These are phyloP conservation scores for Noctilio leporinus DNA, from an alignment of 2,113 vertebrate species.

Conservation along the genomic window DNA sequence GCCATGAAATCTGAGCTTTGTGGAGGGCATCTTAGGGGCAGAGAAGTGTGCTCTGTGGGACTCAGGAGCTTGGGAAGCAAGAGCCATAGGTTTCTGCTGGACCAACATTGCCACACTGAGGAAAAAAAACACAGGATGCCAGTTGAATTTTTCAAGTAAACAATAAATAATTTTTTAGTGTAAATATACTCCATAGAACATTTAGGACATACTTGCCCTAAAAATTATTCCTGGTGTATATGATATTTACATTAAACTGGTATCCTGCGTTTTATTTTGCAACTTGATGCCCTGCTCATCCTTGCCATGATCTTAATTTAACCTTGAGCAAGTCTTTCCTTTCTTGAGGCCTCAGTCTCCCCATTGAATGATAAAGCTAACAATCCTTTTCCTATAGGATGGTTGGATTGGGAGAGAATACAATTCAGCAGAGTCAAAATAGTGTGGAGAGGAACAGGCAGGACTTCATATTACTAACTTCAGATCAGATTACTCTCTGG, in stretches of 20 bases:
- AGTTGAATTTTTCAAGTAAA: neutral
- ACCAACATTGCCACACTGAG: neutral
- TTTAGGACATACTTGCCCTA: neutral
- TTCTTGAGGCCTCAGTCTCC: neutral
- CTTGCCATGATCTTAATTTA: neutral
- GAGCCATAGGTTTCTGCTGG: neutral
- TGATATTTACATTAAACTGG: neutral
- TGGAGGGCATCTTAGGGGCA: neutral
- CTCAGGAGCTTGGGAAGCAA: neutral
- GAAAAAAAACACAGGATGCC: neutral
- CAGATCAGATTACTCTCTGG: neutral
- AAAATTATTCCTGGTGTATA: neutral
- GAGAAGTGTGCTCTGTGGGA: neutral
- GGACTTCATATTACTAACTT: neutral
- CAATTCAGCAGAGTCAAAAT: neutral
- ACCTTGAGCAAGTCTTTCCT: neutral
- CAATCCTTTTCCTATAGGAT: neutral
- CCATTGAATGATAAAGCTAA: neutral
- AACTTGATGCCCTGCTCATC: neutral
- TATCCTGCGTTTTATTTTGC: neutral
- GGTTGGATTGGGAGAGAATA: neutral
- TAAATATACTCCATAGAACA: neutral
- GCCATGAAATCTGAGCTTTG: constrained; percentile 37
- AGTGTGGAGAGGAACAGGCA: neutral
- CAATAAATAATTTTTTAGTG: neutral